Percentiles rank a stretch among this genome's conserved stretches.
Evolutionary conservation across 2,888 invertebrate genomes (phyloP).

Genomic region (Galerucella calmariensis): DNA sequence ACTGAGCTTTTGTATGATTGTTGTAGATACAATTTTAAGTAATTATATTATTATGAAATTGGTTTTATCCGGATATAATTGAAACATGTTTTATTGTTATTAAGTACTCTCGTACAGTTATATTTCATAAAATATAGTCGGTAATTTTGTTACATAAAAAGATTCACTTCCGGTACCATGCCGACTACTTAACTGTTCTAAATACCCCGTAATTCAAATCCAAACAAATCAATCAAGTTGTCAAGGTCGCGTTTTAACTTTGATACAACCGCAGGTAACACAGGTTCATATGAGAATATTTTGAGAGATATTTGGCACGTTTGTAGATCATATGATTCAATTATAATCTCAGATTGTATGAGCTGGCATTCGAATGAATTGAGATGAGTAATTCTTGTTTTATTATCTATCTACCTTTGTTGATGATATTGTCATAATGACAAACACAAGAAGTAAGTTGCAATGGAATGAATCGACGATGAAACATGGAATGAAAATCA

Average conservation of each 20-base stretch:
- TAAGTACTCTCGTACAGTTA: background rate
- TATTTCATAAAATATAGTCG: background rate
- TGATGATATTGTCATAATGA: no score
- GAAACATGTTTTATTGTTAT: background rate
- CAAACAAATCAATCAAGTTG: conserved; percentile 10
- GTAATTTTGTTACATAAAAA: conserved; percentile 1
- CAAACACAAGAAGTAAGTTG: no score
- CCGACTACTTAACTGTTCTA: background rate
- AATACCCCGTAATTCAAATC: background rate
- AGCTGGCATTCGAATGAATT: background rate
- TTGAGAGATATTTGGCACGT: background rate
- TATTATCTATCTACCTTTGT: no score
- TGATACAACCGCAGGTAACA: conserved; percentile 1
- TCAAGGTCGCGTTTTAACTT: conserved; percentile 7
- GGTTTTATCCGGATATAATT: background rate
- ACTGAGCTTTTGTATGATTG: background rate
- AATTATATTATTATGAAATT: background rate
- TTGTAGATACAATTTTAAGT: background rate
- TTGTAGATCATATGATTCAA: background rate
- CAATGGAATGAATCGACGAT: no score
- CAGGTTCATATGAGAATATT: background rate
- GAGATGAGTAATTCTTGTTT: background rate
- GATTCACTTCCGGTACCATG: background rate
- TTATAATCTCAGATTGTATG: background rate
- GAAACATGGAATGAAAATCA: no score